Base-by-base conservation (phyloP, 2,797 vertebrate species). In the Phataginus tetradactyla region DNA sequence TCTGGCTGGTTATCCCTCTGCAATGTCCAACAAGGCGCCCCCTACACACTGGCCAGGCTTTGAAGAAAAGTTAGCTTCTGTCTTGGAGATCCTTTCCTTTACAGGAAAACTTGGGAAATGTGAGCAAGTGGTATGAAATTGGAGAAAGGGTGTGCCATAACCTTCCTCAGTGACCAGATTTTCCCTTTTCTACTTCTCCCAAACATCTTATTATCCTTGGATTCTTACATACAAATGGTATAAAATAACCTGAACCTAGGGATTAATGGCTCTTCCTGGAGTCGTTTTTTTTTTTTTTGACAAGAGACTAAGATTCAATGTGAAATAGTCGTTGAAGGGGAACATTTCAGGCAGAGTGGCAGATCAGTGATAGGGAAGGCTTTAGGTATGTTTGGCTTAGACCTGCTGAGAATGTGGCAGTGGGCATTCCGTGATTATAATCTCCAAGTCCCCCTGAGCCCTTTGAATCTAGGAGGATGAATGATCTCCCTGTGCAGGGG, bases 21-120 rank as follows among this genome's bases (percentile, higher is more conserved):
- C 45, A 86, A 17, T 86, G 68, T 49, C 83, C 45, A 74, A 45
- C 27, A 89, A 94, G 34, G 5, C 25, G 32, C 57, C 20, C 21
- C 57, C 39, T 12, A 53, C 13, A 45, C 34, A 34, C 42, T 72
- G 55, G 45, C 32, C 81, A 89, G 78, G 17, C 77, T 86, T 80
- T 80, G n/a, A 92, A 57, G 57, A 94, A 78, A 80, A 74, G 45
- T 61, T 42, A 64, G 12, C 51, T 75, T 96, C 64, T 85, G 27
- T n/a, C 71, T 94, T 57, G 37, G 55, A 90, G 55, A 59, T 83
- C 66, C 87, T 69, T 21, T 91, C 49, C 34, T 74, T 68, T 49
- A 66, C 39, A 61, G 6, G 6, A 59, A 25, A 86, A 66, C 32
- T 61, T n/a, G 13, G 21, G 17, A 34, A 59, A 63, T 11, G 5